Percentiles rank a stretch among this genome's conserved stretches.
Evolutionary conservation across 2,888 invertebrate genomes (phyloP).

Genomic region (Cotesia congregata): DNA sequence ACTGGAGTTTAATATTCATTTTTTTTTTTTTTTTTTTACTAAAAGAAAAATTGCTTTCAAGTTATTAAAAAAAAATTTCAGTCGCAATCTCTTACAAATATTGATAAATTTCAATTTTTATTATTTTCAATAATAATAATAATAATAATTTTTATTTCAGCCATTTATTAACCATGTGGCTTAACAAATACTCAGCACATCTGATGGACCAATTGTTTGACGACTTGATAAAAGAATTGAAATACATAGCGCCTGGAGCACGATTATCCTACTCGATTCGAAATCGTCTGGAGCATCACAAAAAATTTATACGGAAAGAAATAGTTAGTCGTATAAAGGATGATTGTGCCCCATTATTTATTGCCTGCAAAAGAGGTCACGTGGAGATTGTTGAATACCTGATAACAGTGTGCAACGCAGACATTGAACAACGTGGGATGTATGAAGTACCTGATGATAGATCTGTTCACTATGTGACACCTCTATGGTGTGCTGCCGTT

Average conservation of each 20-base stretch:
- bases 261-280: conserved; percentile 74
- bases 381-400: conserved; percentile 89
- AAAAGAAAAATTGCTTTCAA: no score
- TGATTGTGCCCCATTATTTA: conserved; percentile 87
- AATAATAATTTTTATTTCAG: neutral
- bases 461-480: conserved; percentile 86
- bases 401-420: conserved; percentile 84
- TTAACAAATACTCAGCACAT: neutral
- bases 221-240: conserved; percentile 79
- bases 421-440: conserved; percentile 87
- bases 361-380: conserved; percentile 84
- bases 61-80: no score
- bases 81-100: no score
- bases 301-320: conserved; percentile 76
- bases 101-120: neutral
- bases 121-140: neutral
- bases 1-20: no score
- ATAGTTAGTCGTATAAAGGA: conserved; percentile 80
- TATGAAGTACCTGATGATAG: conserved; percentile 89
- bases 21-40: no score
- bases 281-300: conserved; percentile 74
- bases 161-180: neutral
- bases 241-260: conserved; percentile 79
- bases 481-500: conserved; percentile 94
- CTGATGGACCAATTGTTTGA: conserved; percentile 73